phyloP scores from a whole-genome alignment of 2,797 vertebrate species.

The Chlorospingus flavigularis region DNA sequence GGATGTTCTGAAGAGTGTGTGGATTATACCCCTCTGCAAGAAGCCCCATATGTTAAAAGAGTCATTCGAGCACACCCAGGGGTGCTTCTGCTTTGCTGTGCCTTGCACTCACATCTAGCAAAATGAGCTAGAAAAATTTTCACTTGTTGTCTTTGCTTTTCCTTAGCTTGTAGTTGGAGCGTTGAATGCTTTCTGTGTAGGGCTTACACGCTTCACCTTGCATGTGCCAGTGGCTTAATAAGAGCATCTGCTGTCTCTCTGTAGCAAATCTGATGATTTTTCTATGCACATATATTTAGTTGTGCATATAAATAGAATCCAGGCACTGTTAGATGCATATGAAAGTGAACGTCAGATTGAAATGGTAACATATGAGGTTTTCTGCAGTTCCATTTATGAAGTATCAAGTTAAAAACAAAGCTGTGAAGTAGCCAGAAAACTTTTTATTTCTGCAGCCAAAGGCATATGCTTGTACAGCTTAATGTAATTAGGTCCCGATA shows the following conservation, averaged over 20 bases:
- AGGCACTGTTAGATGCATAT: constrained; percentile 32
- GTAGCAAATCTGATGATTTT: constrained; percentile 43
- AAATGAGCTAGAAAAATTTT: constrained; percentile 26
- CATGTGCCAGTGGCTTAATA: constrained; percentile 59
- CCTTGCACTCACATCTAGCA: neutral
- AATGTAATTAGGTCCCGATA: constrained; percentile 42
- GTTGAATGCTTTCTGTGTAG: constrained; percentile 38
- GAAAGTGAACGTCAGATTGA: constrained; percentile 54
- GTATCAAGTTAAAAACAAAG: constrained; percentile 24
- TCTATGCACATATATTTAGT: constrained; percentile 63
- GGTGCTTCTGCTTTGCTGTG: neutral
- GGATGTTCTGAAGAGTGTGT: neutral
- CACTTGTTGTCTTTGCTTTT: constrained; percentile 52
- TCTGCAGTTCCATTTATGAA: constrained; percentile 47
- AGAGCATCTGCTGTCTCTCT: constrained; percentile 74
- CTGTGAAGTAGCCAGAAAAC: constrained; percentile 38
- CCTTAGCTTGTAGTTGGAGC: constrained; percentile 14
- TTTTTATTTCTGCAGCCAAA: constrained; percentile 30
- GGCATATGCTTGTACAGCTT: constrained; percentile 17
- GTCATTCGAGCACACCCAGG: neutral
- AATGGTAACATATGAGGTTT: constrained; percentile 52
- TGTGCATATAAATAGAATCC: constrained; percentile 52
- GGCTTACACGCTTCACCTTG: constrained; percentile 63
- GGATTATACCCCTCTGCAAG: neutral
- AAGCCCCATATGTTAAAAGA: neutral